Evolutionary conservation across 2,888 invertebrate species (phyloP), one percentile per base, ranked within the genome.

Genomic region (Tridacna crocea): DNA sequence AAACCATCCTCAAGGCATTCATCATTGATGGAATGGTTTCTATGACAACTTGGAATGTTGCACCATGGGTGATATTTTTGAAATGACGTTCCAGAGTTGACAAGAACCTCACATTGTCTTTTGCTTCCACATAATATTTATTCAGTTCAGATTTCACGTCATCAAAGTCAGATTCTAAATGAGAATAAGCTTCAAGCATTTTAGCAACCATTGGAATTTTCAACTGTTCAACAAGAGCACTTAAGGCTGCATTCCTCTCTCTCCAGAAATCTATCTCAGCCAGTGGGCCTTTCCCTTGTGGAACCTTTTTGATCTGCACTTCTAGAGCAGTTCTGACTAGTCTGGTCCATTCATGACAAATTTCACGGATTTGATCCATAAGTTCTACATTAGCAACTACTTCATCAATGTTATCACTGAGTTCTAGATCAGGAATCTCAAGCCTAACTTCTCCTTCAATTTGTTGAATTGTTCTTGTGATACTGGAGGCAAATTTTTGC

Each of bases 181-280:
- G 91, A 79, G 96, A 95, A 87, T 97, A 94, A 47, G 96, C 91
- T 8, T 95, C 92, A 15, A 96, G 92, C 88, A 97, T 96, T 90
- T 96, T 95, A 70, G 96, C 95, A 0, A 97, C 96, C 87, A 95
- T 95, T 0, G 96, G 96, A 60, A 97, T 96, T 91, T 97, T 97
- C 60, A 98, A 94, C 92, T 98, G 98, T 89, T 98, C 98, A 27
- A 97, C 96, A 0, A 98, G 94, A 46, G 97, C 95, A 79, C 97
- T 97, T 27, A 98, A 95, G 76, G 97, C 96, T 0, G 96, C 96
- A 92, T 98, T 97, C 84, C 97, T 95, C 90, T 97, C 96, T 75
- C 97, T 96, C 98, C 98, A 98, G 90, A 97, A 97, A 83, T 96
- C 96, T 92, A 97, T 97, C 93, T 98, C 98, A 0, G 97, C 96